These are phyloP conservation scores for Nemopilema nomurai DNA, from an alignment of 30 jellyfish, hydroid and myxozoan genomes.

Conservation along the genomic window DNA sequence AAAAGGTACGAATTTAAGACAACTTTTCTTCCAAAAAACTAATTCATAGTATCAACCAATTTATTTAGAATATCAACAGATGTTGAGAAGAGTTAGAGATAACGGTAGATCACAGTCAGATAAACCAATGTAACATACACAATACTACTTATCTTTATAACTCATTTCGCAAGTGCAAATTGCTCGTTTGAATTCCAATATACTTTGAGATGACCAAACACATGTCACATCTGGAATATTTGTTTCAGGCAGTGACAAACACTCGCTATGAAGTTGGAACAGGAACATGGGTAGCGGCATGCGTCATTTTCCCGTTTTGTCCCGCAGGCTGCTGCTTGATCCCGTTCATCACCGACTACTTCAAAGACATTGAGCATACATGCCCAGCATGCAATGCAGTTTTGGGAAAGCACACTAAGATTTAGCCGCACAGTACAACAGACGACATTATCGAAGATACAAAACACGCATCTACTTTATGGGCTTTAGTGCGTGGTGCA, in stretches of 20 bases:
- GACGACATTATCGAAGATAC: no score
- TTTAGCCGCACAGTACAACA: neutral
- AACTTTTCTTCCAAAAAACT: neutral
- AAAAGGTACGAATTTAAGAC: conserved; percentile 27
- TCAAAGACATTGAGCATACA: conserved; percentile 70
- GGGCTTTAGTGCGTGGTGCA: no score
- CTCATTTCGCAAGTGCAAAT: no score
- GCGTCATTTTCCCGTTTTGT: conserved; percentile 54
- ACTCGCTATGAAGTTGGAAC: conserved; percentile 52
- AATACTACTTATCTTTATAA: no score
- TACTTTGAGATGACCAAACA: no score
- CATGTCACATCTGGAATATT: neutral
- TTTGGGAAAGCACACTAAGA: conserved; percentile 37
- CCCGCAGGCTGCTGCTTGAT: conserved; percentile 76
- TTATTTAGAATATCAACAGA: no score
- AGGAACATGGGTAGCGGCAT: conserved; percentile 66
- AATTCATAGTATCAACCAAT: no score
- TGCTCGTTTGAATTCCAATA: no score
- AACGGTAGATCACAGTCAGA: no score
- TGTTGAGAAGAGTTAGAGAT: no score
- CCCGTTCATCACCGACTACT: conserved; percentile 58
- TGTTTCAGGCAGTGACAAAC: conserved; percentile 31
- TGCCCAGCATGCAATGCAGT: conserved; percentile 66
- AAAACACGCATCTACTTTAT: no score
- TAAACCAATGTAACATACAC: no score